Percentiles rank a stretch among this genome's conserved stretches.
Evolutionary conservation across 2,113 vertebrate genomes (phyloP).

Genomic region (Callithrix jacchus): DNA sequence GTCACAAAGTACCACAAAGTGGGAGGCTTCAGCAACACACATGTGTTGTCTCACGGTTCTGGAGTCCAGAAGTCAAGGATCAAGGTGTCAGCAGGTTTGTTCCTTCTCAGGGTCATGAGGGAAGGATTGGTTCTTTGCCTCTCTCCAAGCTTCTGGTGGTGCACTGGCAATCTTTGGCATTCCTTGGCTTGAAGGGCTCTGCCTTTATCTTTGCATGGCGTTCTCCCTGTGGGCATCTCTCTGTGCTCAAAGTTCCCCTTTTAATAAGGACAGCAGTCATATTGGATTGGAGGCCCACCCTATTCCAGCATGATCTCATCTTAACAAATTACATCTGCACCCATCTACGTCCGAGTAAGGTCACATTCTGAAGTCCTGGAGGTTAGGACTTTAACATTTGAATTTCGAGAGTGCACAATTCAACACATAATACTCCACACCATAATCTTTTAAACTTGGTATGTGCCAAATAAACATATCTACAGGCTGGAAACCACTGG

Average conservation of each 20-base stretch:
- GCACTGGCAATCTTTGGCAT: not conserved
- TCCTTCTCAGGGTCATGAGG: not conserved
- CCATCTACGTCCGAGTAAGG: not conserved
- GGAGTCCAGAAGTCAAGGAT: not conserved
- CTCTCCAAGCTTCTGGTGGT: not conserved
- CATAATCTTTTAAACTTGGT: not conserved
- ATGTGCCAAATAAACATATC: not conserved
- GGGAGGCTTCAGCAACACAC: not conserved
- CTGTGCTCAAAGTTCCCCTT: not conserved
- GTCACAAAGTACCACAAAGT: not conserved
- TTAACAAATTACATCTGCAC: not conserved
- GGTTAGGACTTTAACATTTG: not conserved
- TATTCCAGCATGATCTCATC: not conserved
- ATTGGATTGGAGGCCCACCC: not conserved
- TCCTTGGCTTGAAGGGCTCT: not conserved
- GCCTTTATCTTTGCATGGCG: not conserved
- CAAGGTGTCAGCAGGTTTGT: not conserved
- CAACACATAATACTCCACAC: not conserved
- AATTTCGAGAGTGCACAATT: not conserved
- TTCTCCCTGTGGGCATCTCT: not conserved
- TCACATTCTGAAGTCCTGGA: not conserved
- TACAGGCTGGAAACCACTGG: not conserved
- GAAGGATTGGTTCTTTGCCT: not conserved
- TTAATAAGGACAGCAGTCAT: not conserved
- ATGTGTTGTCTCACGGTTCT: not conserved